phyloP scores from a whole-genome alignment of 2,797 vertebrate genomes.

The Hydrolagus colliei region DNA sequence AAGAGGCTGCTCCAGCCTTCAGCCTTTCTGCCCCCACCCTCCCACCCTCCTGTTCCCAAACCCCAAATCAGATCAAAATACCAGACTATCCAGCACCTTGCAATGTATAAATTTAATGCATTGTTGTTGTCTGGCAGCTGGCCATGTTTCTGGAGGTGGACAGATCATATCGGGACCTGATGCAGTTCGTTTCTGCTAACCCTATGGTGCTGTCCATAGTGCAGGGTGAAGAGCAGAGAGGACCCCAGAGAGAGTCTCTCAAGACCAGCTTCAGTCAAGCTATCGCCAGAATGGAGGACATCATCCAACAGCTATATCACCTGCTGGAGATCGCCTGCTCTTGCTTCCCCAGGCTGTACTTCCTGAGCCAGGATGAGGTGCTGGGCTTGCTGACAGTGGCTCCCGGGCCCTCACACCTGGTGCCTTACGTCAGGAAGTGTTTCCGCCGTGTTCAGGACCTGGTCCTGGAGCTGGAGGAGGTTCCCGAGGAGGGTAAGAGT shows the following conservation, averaged over 20 bases:
- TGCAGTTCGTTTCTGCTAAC: slow-evolving; percentile 50
- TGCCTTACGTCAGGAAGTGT: slow-evolving; percentile 58
- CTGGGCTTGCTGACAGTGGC: slow-evolving; percentile 56
- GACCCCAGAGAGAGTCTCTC: slow-evolving; percentile 49
- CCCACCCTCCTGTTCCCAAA: background rate
- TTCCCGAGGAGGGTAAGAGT: no score
- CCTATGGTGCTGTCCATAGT: slow-evolving; percentile 59
- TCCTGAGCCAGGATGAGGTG: slow-evolving; percentile 67
- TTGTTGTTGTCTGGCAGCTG: slow-evolving; percentile 37
- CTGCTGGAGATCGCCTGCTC: slow-evolving; percentile 51
- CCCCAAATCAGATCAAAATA: background rate
- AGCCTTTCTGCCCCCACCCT: background rate
- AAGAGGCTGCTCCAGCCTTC: background rate
- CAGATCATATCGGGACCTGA: slow-evolving; percentile 58
- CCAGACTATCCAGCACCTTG: no score
- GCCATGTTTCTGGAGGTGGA: slow-evolving; percentile 51
- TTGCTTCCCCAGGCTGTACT: slow-evolving; percentile 67
- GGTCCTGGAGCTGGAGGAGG: slow-evolving; percentile 38
- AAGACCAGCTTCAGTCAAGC: slow-evolving; percentile 49
- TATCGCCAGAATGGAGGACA: slow-evolving; percentile 58
- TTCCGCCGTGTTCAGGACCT: slow-evolving; percentile 61
- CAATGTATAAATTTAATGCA: no score
- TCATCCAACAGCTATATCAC: slow-evolving; percentile 53
- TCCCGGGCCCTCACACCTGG: slow-evolving; percentile 45
- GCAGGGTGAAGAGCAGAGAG: slow-evolving; percentile 36